phyloP scores from a whole-genome alignment of 2,888 invertebrate species.

The Ctena decussata region DNA sequence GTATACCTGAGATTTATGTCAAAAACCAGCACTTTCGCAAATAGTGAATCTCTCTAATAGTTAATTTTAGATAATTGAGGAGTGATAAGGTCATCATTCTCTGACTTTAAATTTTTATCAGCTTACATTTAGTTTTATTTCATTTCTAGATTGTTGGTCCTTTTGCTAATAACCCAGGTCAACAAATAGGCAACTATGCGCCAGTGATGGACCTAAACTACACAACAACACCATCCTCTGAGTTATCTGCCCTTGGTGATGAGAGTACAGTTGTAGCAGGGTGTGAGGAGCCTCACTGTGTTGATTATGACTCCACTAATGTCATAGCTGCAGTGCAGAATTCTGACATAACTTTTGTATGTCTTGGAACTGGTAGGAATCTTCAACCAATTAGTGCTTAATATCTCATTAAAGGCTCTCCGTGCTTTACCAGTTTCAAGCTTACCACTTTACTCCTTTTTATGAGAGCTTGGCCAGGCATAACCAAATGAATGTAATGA shows the following conservation, averaged over 20 bases:
- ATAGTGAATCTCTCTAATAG: too few species aligned
- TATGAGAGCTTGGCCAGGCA: too few species aligned
- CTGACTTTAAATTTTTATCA: too few species aligned
- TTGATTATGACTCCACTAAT: conserved; percentile 65
- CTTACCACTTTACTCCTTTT: too few species aligned
- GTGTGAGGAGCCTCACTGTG: conserved; percentile 76
- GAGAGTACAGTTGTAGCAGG: conserved; percentile 68
- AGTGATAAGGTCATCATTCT: too few species aligned
- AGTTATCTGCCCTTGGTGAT: conserved; percentile 70
- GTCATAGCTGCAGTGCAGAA: conserved; percentile 71
- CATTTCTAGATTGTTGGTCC: conserved; percentile 83
- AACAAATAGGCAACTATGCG: conserved; percentile 82
- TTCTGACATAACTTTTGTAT: conserved; percentile 80
- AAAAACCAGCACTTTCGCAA: too few species aligned
- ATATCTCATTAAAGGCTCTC: too few species aligned
- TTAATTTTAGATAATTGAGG: too few species aligned
- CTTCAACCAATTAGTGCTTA: background rate
- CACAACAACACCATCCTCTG: conserved; percentile 77
- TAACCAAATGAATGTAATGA: too few species aligned
- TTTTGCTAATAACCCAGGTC: conserved; percentile 79
- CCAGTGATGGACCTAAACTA: conserved; percentile 72
- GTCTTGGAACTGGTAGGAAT: conserved; percentile 81
- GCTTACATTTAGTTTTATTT: too few species aligned
- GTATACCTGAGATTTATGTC: too few species aligned
- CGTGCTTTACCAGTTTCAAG: too few species aligned